Conservation (phyloP, 2,888 invertebrate genomes). For the Pandemis corylana region DNA sequence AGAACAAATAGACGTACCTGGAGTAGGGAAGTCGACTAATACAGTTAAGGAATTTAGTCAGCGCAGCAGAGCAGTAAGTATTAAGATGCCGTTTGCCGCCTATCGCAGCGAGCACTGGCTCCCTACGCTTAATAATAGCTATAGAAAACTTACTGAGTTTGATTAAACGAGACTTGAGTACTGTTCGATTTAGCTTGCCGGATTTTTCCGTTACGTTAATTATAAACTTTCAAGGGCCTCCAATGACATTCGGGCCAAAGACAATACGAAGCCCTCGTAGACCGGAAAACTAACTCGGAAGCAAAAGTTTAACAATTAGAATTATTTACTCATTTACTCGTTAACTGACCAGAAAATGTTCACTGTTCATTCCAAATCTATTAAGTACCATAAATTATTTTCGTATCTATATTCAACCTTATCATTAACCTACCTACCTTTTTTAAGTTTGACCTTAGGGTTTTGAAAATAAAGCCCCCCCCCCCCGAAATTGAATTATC, state of each 20-base stretch:
- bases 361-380: not conserved
- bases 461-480: not conserved
- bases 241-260: constrained; percentile 57
- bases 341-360: not conserved
- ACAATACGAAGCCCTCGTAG: constrained; percentile 57
- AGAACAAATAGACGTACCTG: constrained; percentile 30
- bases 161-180: constrained; percentile 64
- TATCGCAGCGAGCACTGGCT: constrained; percentile 39
- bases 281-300: constrained; percentile 23
- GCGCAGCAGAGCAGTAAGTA: constrained; percentile 44
- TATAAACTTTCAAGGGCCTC: constrained; percentile 66
- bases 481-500: not conserved
- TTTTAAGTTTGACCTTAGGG: not conserved
- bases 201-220: constrained; percentile 68
- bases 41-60: constrained; percentile 46
- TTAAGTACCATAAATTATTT: too few species aligned
- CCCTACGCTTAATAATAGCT: not conserved
- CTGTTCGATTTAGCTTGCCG: constrained; percentile 60
- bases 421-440: too few species aligned
- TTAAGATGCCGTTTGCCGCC: constrained; percentile 42
- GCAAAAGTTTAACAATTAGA: constrained; percentile 25
- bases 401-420: not conserved
- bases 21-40: constrained; percentile 32
- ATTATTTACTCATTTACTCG: constrained; percentile 9
- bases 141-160: constrained; percentile 56